Percentiles rank a stretch among this genome's conserved stretches.
Conservation (phyloP, 2,113 vertebrate species). For the Thunnus maccoyii region DNA sequence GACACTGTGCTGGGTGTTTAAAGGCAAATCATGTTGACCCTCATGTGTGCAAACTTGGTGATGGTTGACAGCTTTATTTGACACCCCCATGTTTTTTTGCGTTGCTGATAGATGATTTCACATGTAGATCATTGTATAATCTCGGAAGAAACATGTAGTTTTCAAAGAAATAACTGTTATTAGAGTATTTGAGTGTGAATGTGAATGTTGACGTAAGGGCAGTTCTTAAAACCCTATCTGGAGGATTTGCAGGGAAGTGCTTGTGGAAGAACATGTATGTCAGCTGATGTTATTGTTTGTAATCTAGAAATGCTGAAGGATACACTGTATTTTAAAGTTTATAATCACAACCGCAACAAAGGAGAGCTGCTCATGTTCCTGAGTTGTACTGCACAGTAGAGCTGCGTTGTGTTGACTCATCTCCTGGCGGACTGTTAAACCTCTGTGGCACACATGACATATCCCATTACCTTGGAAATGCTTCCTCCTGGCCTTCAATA, state of each 20-base stretch:
- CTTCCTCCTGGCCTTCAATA: not conserved
- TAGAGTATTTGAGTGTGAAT: too few relatives aligned
- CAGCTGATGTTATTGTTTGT: not conserved
- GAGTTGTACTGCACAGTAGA: not conserved
- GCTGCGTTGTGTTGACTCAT: not conserved
- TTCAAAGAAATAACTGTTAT: not conserved
- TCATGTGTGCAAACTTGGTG: slow-evolving; percentile 22
- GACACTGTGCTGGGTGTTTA: slow-evolving; percentile 12
- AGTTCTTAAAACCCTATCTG: too few relatives aligned
- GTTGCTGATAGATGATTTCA: not conserved
- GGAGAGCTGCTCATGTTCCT: too few relatives aligned
- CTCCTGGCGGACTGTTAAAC: not conserved
- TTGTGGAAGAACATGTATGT: not conserved
- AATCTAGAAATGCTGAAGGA: not conserved
- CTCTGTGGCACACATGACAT: not conserved
- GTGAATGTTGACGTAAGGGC: too few relatives aligned
- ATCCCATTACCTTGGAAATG: slow-evolving; percentile 8
- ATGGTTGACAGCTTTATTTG: slow-evolving; percentile 14
- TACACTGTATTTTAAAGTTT: too few relatives aligned
- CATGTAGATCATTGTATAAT: not conserved
- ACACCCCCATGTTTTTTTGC: not conserved
- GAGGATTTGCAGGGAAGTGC: too few relatives aligned
- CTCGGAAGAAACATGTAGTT: not conserved
- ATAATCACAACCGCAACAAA: not conserved
- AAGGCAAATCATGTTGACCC: slow-evolving; percentile 32